Conservation (phyloP, 2,888 invertebrate genomes). For the Phorcus lineatus region DNA sequence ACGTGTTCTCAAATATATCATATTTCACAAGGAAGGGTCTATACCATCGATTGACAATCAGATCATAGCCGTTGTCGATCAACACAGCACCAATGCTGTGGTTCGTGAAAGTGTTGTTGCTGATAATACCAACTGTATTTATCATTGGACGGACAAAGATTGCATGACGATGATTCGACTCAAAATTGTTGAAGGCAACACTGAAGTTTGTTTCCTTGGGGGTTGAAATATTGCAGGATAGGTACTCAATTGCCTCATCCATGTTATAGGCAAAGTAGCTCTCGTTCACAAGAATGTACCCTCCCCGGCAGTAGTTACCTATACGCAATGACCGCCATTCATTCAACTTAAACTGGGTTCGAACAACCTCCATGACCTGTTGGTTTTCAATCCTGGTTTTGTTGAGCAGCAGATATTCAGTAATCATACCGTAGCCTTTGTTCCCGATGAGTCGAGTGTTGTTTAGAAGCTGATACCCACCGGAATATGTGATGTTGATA, state of each 20-base stretch:
- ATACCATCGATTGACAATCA: constrained; percentile 71
- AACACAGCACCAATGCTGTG: constrained; percentile 89
- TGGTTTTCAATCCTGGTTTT: constrained; percentile 62
- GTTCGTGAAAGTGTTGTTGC: constrained; percentile 91
- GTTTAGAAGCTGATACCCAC: constrained; percentile 94
- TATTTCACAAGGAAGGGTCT: constrained; percentile 69
- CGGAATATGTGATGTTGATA: constrained; percentile 94
- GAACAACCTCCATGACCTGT: constrained; percentile 80
- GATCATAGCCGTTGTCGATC: constrained; percentile 84
- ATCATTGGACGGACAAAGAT: constrained; percentile 71
- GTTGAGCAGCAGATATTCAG: constrained; percentile 68
- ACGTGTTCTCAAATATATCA: constrained; percentile 82
- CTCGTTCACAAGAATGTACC: constrained; percentile 84
- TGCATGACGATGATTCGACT: constrained; percentile 69
- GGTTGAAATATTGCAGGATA: constrained; percentile 85
- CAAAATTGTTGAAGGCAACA: constrained; percentile 69
- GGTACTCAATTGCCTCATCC: constrained; percentile 87
- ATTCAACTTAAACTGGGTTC: constrained; percentile 91
- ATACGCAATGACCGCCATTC: constrained; percentile 91
- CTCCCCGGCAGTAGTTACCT: constrained; percentile 90
- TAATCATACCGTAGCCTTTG: constrained; percentile 81
- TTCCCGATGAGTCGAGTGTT: constrained; percentile 90
- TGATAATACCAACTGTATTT: constrained; percentile 73
- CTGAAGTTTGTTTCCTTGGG: constrained; percentile 68
- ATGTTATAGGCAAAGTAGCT: constrained; percentile 90